Evolutionary conservation across 1,140 invertebrate genomes (phyloP).

Genomic region (Bombus superbus): DNA sequence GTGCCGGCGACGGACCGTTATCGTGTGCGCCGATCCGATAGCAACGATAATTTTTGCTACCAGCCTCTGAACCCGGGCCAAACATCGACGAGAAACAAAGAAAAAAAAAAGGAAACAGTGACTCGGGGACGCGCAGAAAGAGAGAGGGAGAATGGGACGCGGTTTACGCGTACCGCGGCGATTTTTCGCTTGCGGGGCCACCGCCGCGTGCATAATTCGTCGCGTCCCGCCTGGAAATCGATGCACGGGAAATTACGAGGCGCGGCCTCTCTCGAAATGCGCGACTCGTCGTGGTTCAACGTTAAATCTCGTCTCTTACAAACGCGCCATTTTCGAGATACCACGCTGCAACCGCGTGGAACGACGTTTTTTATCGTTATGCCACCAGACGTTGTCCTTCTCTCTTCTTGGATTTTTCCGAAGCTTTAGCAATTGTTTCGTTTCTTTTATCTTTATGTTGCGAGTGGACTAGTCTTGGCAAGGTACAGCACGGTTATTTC

Average conservation of each 20-base stretch:
- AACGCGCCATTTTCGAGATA: conserved; percentile 32
- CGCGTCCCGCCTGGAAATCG: conserved; percentile 30
- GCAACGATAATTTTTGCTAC: conserved; percentile 50
- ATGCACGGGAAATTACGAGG: conserved; percentile 51
- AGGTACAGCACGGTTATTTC: no score
- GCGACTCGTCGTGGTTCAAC: conserved; percentile 41
- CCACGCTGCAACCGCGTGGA: no score
- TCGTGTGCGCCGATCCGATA: conserved; percentile 40
- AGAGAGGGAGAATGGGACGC: neutral
- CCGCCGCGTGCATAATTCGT: conserved; percentile 45
- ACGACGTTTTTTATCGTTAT: neutral
- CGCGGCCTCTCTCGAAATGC: conserved; percentile 67
- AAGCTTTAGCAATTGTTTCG: no score
- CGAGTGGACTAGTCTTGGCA: no score
- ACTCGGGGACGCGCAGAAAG: neutral
- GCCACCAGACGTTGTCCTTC: neutral
- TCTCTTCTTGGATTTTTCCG: no score
- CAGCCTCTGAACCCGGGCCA: conserved; percentile 6
- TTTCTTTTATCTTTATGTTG: neutral
- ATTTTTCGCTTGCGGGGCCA: conserved; percentile 48
- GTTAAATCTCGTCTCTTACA: conserved; percentile 20
- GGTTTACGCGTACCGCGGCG: conserved; percentile 34
- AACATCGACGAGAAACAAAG: neutral
- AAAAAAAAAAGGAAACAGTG: neutral
- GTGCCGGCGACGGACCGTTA: conserved; percentile 14